Percentiles rank a stretch among this genome's conserved stretches.
These are phyloP conservation scores for Corythornis madagascariensis DNA, from an alignment of 2,113 vertebrate species.

Conservation along the genomic window DNA sequence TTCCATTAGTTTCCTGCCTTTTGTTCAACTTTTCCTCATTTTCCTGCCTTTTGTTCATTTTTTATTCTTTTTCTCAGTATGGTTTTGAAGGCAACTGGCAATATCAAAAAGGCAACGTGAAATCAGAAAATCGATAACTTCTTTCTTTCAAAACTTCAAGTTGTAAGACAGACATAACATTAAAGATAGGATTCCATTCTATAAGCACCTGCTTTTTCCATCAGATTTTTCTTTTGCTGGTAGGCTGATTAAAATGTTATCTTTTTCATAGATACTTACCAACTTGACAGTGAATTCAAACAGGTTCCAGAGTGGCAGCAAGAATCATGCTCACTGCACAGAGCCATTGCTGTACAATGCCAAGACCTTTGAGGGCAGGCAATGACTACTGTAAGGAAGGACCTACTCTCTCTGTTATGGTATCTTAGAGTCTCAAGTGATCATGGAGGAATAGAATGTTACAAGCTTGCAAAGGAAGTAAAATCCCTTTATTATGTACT, in stretches of 20 bases:
- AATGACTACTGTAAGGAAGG: neutral
- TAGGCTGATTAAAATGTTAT: neutral
- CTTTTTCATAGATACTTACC: neutral
- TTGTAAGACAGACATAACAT: neutral
- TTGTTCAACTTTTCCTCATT: neutral
- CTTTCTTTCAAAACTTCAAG: neutral
- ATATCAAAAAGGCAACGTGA: neutral
- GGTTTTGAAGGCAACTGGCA: neutral
- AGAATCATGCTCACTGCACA: neutral
- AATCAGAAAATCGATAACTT: neutral
- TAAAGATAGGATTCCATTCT: neutral
- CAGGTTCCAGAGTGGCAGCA: neutral
- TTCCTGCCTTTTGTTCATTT: neutral
- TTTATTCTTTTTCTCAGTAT: neutral
- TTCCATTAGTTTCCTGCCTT: neutral
- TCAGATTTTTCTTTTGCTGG: neutral
- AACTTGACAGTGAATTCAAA: neutral
- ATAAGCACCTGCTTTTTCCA: neutral
- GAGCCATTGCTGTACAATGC: neutral
- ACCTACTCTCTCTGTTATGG: neutral
- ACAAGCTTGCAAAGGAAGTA: neutral
- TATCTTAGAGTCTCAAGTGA: neutral
- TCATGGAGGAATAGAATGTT: neutral
- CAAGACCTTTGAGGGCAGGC: neutral
- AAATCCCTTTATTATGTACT: neutral